Evolutionary conservation across 2,888 invertebrate species (phyloP).

Genomic region (Helobdella robusta): DNA sequence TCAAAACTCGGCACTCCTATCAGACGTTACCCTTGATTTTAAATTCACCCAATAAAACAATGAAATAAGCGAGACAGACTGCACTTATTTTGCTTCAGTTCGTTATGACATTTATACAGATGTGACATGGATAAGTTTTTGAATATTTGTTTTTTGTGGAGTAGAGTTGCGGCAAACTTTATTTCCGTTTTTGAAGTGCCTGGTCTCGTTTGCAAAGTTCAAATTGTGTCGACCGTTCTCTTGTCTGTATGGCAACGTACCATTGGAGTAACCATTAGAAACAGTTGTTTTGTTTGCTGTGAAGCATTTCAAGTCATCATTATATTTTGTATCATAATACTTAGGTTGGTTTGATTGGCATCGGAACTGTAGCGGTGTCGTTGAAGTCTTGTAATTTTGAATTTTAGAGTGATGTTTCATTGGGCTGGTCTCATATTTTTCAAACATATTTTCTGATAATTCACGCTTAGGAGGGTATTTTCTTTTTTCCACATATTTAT

Average conservation of each 20-base stretch:
- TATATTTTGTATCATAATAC: not conserved
- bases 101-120: too few relatives aligned
- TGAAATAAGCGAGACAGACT: too few relatives aligned
- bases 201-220: too few relatives aligned
- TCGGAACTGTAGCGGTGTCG: not conserved
- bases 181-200: conserved; percentile 6
- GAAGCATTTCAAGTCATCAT: not conserved
- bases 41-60: too few relatives aligned
- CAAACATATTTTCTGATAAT: conserved; percentile 17
- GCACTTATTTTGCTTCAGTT: too few relatives aligned
- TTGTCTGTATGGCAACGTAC: not conserved
- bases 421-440: conserved; percentile 18
- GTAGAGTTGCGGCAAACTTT: too few relatives aligned
- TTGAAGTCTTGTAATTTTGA: not conserved
- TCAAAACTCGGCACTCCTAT: too few relatives aligned
- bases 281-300: not conserved
- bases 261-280: not conserved
- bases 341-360: not conserved
- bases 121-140: conserved; percentile 26
- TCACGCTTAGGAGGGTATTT: not conserved
- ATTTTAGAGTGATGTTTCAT: conserved; percentile 7
- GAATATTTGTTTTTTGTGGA: conserved; percentile 4
- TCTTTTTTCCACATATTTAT: not conserved
- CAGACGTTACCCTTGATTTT: too few relatives aligned
- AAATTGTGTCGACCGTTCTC: not conserved